Percentiles rank a stretch among this genome's conserved stretches.
phyloP scores from a whole-genome alignment of 2,113 vertebrate genomes.

The Ia io region DNA sequence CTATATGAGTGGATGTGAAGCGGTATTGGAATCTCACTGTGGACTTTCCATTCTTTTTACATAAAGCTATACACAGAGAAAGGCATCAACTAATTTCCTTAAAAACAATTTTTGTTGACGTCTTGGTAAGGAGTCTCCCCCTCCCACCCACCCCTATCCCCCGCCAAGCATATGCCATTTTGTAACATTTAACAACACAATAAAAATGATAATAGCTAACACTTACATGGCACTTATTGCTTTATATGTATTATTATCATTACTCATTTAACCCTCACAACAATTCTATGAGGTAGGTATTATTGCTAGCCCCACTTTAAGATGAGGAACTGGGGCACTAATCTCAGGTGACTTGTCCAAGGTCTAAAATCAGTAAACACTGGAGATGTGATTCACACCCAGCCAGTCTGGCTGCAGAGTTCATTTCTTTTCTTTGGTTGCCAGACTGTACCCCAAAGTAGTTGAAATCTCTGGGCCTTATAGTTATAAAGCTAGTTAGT shows the following conservation, averaged over 20 bases:
- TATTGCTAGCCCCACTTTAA: background rate
- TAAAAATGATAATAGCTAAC: background rate
- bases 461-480: background rate
- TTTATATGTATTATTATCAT: background rate
- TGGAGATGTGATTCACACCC: background rate
- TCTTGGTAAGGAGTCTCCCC: background rate
- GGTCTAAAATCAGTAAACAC: background rate
- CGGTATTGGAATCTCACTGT: background rate
- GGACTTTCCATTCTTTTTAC: background rate
- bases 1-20: background rate
- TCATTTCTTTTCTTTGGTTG: background rate
- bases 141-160: no score
- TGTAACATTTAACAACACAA: background rate
- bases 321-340: background rate
- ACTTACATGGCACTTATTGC: background rate
- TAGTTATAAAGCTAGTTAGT: background rate
- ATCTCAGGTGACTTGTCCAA: background rate
- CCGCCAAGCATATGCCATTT: background rate
- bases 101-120: background rate
- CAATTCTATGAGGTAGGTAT: background rate
- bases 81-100: background rate
- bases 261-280: background rate
- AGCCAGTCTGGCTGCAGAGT: background rate
- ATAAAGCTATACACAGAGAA: background rate
- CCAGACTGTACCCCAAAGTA: background rate